A percentile compares a stretch with the other conserved stretches of the same genome.
Conservation (phyloP, 2,888 invertebrate species). For the Acheta domesticus region DNA sequence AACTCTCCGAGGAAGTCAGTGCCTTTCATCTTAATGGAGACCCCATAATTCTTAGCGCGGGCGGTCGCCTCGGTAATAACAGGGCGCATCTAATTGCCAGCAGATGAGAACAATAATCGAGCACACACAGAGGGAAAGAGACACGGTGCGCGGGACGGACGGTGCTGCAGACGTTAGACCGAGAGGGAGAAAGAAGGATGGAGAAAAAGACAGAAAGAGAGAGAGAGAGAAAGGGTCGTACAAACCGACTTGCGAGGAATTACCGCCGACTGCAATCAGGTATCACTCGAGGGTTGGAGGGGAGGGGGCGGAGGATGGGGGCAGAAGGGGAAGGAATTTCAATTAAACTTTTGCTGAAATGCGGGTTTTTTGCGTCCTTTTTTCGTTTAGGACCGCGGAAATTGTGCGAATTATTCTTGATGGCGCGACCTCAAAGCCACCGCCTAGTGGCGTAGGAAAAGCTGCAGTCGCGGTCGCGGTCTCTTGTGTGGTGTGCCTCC, state of each 20-base stretch:
- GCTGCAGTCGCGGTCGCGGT: neutral
- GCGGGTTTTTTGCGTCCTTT: neutral
- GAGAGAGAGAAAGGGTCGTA: neutral
- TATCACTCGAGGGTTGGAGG: neutral
- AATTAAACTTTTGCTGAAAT: slow-evolving; percentile 24
- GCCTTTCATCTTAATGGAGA: neutral
- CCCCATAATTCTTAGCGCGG: neutral
- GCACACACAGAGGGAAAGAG: neutral
- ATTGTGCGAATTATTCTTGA: slow-evolving; percentile 9
- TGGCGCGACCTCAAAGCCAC: neutral
- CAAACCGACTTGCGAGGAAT: neutral
- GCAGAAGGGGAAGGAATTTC: slow-evolving; percentile 21
- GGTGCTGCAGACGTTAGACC: no score
- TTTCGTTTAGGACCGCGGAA: neutral
- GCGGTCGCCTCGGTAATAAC: slow-evolving; percentile 44
- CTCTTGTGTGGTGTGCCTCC: neutral
- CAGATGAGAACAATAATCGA: slow-evolving; percentile 49
- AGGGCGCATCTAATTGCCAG: slow-evolving; percentile 49
- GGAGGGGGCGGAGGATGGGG: no score
- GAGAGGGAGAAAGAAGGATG: neutral
- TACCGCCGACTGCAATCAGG: neutral
- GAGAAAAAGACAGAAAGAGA: neutral
- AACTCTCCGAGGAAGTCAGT: neutral
- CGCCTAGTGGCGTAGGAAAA: neutral
- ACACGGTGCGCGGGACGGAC: neutral